Evolutionary conservation across 2,888 invertebrate genomes (phyloP), one percentile per base, ranked within the genome.

Genomic region (Spilosoma lubricipeda): DNA sequence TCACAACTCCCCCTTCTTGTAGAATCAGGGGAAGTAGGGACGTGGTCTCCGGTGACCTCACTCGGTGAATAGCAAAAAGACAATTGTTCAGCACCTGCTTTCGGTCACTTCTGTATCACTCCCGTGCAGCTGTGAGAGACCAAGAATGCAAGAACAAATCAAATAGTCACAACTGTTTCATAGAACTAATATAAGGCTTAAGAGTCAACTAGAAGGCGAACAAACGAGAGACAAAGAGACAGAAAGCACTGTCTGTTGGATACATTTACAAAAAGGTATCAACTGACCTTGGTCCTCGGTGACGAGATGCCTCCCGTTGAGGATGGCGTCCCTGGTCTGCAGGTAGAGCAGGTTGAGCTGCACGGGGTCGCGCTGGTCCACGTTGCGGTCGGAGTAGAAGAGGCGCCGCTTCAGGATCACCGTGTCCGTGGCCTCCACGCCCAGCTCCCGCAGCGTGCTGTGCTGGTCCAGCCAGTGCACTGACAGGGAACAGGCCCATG

Each of bases 371-470:
- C 99, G 96, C 4, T 98, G 97, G 95, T 99, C 99, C 85, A 99
- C 99, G 93, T 99, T 99, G 87, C 99, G 98, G 95, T 99, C 99
- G 1, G 99, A 99, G 96, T 99, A 99, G 97, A 99, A 99, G 92
- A 98, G 99, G 88, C 99, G 98, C 80, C 99, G 96, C 84, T 99
- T 96, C 81, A 99, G 96, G 68, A 99, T 95, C 45, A 99, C 97
- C 1, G 99, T 99, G 92, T 99, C 98, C 45, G 97, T 96, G 86
- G 99, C 98, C 86, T 98, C 98, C 75, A 99, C 98, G 68, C 98
- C 98, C 93, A 99, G 98, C 91, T 99, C 99, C 33, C 99, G 96
- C 71, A 99, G 95, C 0, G 99, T 99, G 93, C 99, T 99, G 77
- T 98, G 97, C 77, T 98, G 98, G 95, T 99, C 99, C 80, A 99